Conservation (phyloP, 2,888 invertebrate genomes). For the Helicoverpa assulta region DNA sequence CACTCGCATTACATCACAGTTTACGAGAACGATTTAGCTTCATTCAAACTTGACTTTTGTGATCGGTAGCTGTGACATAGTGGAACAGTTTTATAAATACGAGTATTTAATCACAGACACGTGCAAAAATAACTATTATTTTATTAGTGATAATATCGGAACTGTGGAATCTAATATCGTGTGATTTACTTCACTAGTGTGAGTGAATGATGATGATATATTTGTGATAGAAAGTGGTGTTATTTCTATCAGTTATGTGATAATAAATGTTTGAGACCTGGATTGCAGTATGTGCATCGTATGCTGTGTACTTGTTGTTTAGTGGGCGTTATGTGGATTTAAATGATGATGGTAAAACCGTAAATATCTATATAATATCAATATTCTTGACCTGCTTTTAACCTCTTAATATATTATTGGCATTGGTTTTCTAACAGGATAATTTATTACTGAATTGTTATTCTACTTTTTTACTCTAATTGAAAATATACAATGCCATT, state of each 20-base stretch:
- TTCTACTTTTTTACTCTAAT: too few relatives aligned
- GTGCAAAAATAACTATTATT: constrained; percentile 12
- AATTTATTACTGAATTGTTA: not conserved
- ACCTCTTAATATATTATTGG: too few relatives aligned
- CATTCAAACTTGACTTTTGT: constrained; percentile 71
- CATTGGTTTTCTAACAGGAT: not conserved
- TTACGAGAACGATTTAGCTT: constrained; percentile 70
- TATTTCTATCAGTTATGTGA: constrained; percentile 57
- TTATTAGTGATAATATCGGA: not conserved
- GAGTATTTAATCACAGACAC: constrained; percentile 4
- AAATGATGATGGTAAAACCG: constrained; percentile 76
- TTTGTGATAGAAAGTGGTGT: constrained; percentile 44
- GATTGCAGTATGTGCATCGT: constrained; percentile 73
- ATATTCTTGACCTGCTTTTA: not conserved
- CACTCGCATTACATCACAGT: constrained; percentile 76
- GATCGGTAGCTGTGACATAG: constrained; percentile 36
- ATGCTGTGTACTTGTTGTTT: constrained; percentile 74
- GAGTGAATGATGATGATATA: constrained; percentile 35
- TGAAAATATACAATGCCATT: too few relatives aligned
- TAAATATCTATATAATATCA: not conserved
- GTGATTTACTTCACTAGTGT: constrained; percentile 10
- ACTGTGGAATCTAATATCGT: constrained; percentile 7
- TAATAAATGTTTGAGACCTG: constrained; percentile 82
- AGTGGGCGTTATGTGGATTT: constrained; percentile 77
- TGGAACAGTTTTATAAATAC: constrained; percentile 8